Base-by-base conservation (phyloP, 2,888 invertebrate species). In the Seira musarum region DNA sequence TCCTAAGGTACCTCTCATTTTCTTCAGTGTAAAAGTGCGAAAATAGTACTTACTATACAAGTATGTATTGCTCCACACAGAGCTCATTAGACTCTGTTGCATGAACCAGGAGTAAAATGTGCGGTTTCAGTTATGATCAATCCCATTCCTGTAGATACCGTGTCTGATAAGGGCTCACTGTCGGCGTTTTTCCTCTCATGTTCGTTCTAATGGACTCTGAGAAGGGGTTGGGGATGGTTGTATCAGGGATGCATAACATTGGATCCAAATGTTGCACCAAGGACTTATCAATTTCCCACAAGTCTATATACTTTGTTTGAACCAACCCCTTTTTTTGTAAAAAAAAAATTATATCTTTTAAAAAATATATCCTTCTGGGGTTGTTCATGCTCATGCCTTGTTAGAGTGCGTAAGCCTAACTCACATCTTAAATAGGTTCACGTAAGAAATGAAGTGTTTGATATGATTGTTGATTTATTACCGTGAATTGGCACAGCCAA, bases 391-490 rank as follows among this genome's bases (percentile, higher is more conserved):
- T 8, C n/a, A 57, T 8, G 17, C 17, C 5, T 57, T 57, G 57
- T 8, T 57, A 13, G 17, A 15, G 57, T 57, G 57, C 40, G 40
- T 40, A 40, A 40, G 40, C 40, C 13, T 40, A 40, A 8, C 40
- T 40, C n/a, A 40, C 40, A 40, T 40, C 13, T 40, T 40, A 13
- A 40, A 13, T 40, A 5, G 40, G 40, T 13, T 40, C 40, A n/a
- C n/a, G 40, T 40, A 13, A 40, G 21, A 6, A 2, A 35, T 17
- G 25, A 30, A 30, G 35, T 65, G 65, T 72, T 19, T 66, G 77
- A 77, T 77, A 77, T 69, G 70, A 70, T 77, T 49, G 65, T 24
- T 77, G 77, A 77, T 77, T 77, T 77, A 77, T 77, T 77, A 77
- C 65, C 57, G 57, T 77, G 71, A 71, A 70, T 77, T 77, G 77